Conservation (phyloP, 2,797 vertebrate genomes). For the Sebastes iracundus region DNA sequence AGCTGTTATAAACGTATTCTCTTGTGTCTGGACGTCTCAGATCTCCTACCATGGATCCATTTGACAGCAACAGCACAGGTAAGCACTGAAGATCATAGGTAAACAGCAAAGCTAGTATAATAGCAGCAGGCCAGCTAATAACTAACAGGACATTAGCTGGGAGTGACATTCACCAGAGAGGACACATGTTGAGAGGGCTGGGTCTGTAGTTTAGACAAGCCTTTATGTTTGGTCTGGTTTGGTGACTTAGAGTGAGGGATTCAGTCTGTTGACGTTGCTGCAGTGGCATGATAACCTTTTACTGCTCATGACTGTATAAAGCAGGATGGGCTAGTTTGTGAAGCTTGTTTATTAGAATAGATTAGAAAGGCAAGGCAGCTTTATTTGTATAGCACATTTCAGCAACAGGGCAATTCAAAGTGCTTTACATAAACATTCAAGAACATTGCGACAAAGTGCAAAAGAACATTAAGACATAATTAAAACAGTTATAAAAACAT, state of each 20-base stretch:
- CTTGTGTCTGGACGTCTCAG: constrained; percentile 1
- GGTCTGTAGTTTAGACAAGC: background rate
- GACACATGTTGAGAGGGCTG: constrained; percentile 39
- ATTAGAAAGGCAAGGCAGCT: too few relatives aligned
- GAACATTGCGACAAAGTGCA: too few relatives aligned
- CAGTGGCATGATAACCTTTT: background rate
- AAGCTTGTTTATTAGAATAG: background rate
- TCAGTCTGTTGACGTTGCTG: background rate
- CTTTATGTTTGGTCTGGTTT: background rate
- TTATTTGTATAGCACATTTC: too few relatives aligned
- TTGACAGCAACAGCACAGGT: constrained; percentile 78
- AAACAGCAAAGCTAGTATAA: constrained; percentile 38
- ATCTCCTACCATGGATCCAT: constrained; percentile 76
- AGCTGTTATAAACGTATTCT: background rate
- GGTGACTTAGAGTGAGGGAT: too few relatives aligned
- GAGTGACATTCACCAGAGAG: constrained; percentile 66
- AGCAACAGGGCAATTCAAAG: too few relatives aligned
- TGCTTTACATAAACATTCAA: too few relatives aligned
- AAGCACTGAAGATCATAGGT: background rate
- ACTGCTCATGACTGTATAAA: background rate
- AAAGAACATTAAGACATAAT: too few relatives aligned
- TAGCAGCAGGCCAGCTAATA: constrained; percentile 68
- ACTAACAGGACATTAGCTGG: constrained; percentile 38
- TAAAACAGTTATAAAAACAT: too few relatives aligned
- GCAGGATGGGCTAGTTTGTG: background rate